Conservation (phyloP, 1,140 invertebrate genomes). For the Ganaspis sp. region DNA sequence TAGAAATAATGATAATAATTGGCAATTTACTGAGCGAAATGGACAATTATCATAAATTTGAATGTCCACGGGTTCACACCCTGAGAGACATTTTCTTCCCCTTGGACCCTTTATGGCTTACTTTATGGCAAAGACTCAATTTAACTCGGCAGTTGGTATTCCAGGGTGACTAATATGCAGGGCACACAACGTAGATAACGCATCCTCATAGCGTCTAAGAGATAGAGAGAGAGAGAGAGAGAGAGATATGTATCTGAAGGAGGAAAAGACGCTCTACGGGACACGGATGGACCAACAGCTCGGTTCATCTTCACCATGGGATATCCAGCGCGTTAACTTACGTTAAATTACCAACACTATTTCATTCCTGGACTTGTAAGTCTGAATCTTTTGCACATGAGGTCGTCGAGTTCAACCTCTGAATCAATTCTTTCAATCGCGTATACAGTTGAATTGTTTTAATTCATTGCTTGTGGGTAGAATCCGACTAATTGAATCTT, state of each 20-base stretch:
- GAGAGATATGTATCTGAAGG: conserved; percentile 30
- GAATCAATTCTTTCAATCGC: background rate
- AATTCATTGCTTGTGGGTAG: too few species aligned
- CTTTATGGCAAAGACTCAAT: conserved; percentile 76
- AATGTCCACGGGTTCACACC: conserved; percentile 64
- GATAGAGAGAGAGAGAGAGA: conserved; percentile 42
- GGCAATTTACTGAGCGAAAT: conserved; percentile 60
- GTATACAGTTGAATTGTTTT: conserved; percentile 58
- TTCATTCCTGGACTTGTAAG: conserved; percentile 46
- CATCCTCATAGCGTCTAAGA: conserved; percentile 50
- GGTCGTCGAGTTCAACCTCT: background rate
- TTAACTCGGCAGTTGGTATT: conserved; percentile 69
- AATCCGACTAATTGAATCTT: too few species aligned
- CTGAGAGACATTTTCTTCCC: conserved; percentile 30
- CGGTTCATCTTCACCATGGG: conserved; percentile 52
- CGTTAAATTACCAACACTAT: conserved; percentile 50
- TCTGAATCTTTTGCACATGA: conserved; percentile 39
- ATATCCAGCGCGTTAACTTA: conserved; percentile 54
- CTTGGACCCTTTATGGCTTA: conserved; percentile 68
- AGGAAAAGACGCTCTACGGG: conserved; percentile 39
- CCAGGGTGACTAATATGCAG: conserved; percentile 65
- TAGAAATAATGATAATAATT: too few species aligned
- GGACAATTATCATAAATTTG: conserved; percentile 74
- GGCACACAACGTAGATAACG: conserved; percentile 49
- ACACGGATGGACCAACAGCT: conserved; percentile 52